Evolutionary conservation across 2,797 vertebrate species (phyloP).

Genomic region (Bufotes viridis): DNA sequence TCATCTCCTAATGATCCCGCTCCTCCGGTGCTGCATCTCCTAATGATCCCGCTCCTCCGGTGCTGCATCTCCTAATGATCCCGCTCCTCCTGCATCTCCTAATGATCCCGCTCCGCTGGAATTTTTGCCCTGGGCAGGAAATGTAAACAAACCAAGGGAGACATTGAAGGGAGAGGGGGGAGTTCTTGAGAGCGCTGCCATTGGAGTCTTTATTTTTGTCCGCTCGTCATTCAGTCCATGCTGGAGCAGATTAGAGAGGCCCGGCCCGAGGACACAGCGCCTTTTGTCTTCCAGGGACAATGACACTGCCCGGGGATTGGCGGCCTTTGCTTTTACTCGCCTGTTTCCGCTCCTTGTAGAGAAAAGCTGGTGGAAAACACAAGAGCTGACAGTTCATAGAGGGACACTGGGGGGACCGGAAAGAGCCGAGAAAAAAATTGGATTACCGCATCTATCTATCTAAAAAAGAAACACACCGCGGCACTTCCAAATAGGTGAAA

Average conservation of each 20-base stretch:
- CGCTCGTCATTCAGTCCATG: conserved; percentile 59
- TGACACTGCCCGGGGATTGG: conserved; percentile 80
- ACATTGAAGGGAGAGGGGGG: background rate
- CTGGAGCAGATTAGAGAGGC: conserved; percentile 65
- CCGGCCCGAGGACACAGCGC: conserved; percentile 79
- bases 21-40: too few relatives aligned
- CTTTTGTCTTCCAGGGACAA: conserved; percentile 90
- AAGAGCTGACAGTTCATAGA: conserved; percentile 3
- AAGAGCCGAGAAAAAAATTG: too few relatives aligned
- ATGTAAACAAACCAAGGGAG: conserved; percentile 21
- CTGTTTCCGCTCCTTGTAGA: conserved; percentile 68
- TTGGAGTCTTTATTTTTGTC: background rate
- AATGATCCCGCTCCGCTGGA: conserved; percentile 29
- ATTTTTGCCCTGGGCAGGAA: conserved; percentile 20
- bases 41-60: too few relatives aligned
- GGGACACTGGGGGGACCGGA: background rate
- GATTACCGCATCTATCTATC: too few relatives aligned
- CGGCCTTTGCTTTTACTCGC: conserved; percentile 70
- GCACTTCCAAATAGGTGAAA: too few relatives aligned
- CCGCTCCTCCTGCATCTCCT: background rate
- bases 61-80: too few relatives aligned
- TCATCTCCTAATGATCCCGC: too few relatives aligned
- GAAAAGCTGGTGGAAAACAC: conserved; percentile 28
- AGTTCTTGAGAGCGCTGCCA: background rate
- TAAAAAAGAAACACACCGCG: too few relatives aligned